Percentiles rank a stretch among this genome's conserved stretches.
Evolutionary conservation across 2,888 invertebrate species (phyloP).

Genomic region (Ceriagrion tenellum): DNA sequence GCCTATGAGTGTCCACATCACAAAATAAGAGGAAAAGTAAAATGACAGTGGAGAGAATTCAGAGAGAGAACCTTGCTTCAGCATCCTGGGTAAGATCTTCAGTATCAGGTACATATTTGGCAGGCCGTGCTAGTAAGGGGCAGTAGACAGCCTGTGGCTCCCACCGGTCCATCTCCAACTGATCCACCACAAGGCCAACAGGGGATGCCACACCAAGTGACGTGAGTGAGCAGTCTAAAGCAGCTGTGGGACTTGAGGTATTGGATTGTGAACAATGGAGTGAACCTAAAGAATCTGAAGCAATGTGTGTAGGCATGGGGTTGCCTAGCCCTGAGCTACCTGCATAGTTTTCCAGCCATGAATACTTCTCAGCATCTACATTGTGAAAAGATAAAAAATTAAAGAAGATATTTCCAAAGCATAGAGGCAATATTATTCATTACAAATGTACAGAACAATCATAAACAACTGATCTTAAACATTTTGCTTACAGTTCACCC

Average conservation of each 20-base stretch:
- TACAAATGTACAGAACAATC: too few species aligned
- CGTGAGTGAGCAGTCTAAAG: slow-evolving; percentile 75
- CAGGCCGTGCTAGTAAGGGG: slow-evolving; percentile 88
- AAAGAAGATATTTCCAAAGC: not conserved
- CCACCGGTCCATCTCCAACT: slow-evolving; percentile 81
- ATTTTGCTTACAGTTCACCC: too few species aligned
- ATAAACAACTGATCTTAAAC: too few species aligned
- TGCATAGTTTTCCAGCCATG: slow-evolving; percentile 86
- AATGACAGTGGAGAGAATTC: too few species aligned
- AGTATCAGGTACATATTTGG: slow-evolving; percentile 93
- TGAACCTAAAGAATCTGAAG: slow-evolving; percentile 68
- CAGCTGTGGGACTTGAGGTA: not conserved
- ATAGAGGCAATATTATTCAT: too few species aligned
- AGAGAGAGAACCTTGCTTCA: slow-evolving; percentile 84
- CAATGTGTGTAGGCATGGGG: slow-evolving; percentile 76
- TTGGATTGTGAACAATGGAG: not conserved
- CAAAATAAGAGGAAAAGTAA: too few species aligned
- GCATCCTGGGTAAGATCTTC: slow-evolving; percentile 92
- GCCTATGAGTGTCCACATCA: too few species aligned
- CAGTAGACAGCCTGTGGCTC: slow-evolving; percentile 83
- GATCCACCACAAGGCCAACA: slow-evolving; percentile 77
- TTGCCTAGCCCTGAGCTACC: slow-evolving; percentile 83
- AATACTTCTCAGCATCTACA: slow-evolving; percentile 79
- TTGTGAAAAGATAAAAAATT: slow-evolving; percentile 67
- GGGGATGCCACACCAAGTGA: slow-evolving; percentile 71